Percentiles rank a stretch among this genome's conserved stretches.
Evolutionary conservation across 2,113 vertebrate species (phyloP).

Genomic region (Python bivittatus): DNA sequence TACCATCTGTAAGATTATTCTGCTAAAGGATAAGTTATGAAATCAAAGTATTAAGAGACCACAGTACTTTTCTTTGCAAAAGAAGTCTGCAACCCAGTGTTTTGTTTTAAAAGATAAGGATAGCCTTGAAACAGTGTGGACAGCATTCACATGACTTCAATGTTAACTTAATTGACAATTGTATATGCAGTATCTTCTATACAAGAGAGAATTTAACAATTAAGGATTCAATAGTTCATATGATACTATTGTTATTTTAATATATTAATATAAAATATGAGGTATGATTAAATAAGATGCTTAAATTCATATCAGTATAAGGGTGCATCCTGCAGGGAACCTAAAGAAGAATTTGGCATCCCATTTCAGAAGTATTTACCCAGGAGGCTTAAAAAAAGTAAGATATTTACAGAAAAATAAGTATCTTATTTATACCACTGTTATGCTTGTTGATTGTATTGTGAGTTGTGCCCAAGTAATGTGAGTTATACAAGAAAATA

Average conservation of each 20-base stretch:
- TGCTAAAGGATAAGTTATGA: constrained; percentile 3
- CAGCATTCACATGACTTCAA: constrained; percentile 31
- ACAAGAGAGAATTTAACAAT: constrained; percentile 44
- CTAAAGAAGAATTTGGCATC: constrained; percentile 44
- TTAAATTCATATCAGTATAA: constrained; percentile 64
- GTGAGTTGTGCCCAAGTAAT: constrained; percentile 36
- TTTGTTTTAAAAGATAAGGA: constrained; percentile 44
- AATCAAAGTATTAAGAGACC: not conserved
- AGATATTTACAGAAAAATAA: not conserved
- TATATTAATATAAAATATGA: constrained; percentile 62
- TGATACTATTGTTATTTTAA: constrained; percentile 56
- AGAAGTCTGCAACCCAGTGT: constrained; percentile 34
- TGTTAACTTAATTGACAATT: constrained; percentile 37
- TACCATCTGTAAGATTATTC: not conserved
- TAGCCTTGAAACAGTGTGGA: constrained; percentile 11
- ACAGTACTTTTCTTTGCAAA: constrained; percentile 16
- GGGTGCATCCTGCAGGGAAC: constrained; percentile 47
- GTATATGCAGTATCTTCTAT: constrained; percentile 46
- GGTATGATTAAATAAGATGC: constrained; percentile 64
- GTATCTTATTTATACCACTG: not conserved
- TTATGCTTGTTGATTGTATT: constrained; percentile 37
- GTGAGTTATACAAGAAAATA: constrained; percentile 24
- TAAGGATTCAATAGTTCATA: constrained; percentile 53
- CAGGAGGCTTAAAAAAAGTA: not conserved
- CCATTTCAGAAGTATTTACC: constrained; percentile 42